Evolutionary conservation across 2,888 invertebrate genomes (phyloP).

Genomic region (Metalampra italica): DNA sequence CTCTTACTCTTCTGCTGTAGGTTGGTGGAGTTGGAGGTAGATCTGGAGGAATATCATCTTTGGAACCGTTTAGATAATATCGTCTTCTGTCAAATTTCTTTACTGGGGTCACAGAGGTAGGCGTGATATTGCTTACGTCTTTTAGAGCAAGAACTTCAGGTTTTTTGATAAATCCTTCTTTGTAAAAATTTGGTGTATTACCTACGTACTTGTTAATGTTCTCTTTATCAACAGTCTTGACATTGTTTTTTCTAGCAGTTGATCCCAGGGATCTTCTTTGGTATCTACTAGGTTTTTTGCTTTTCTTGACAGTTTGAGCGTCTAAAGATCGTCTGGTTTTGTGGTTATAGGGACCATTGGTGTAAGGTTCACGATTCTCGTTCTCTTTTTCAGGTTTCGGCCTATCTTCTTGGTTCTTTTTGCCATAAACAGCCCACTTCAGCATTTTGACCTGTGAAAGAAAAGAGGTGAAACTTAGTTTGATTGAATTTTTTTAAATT

Average conservation of each 20-base stretch:
- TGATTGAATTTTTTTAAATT: not conserved
- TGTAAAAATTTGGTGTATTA: constrained; percentile 79
- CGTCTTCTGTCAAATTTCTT: constrained; percentile 52
- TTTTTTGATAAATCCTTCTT: constrained; percentile 78
- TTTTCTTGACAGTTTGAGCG: constrained; percentile 59
- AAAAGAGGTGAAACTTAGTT: constrained; percentile 12
- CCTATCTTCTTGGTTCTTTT: constrained; percentile 60
- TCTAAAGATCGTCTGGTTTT: constrained; percentile 58
- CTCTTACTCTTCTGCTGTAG: constrained; percentile 67
- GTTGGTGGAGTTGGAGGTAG: constrained; percentile 64
- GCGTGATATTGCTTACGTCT: constrained; percentile 81
- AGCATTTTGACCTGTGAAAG: constrained; percentile 73
- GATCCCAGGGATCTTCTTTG: constrained; percentile 65
- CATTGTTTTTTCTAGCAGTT: constrained; percentile 52
- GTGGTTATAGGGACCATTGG: constrained; percentile 37
- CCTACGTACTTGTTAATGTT: constrained; percentile 72
- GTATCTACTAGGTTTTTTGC: constrained; percentile 68
- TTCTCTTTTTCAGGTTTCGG: constrained; percentile 33
- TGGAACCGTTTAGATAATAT: constrained; percentile 43
- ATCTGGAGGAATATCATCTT: constrained; percentile 56
- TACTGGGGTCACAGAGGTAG: constrained; percentile 62
- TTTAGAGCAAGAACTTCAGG: constrained; percentile 69
- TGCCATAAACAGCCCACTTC: constrained; percentile 80
- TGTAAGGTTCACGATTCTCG: constrained; percentile 33
- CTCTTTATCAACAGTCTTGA: constrained; percentile 61